Base-by-base conservation (phyloP, 2,888 invertebrate genomes). In the Onchidella celtica region DNA sequence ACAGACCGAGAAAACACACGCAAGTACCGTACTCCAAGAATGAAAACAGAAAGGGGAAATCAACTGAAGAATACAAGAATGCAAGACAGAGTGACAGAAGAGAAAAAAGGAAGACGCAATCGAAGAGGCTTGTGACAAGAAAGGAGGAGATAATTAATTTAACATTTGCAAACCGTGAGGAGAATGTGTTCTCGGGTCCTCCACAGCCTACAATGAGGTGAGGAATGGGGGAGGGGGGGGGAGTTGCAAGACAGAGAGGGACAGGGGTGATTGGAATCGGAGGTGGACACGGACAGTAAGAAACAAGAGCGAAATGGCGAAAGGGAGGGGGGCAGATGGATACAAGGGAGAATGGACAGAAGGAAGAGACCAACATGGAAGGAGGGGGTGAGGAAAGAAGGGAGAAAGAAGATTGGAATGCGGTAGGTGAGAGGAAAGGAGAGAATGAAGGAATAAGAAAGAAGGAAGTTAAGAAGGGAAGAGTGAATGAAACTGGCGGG, bases 231-330 rank as follows among this genome's bases (percentile, higher is more conserved):
- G 70, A 40, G 14, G 38, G 6, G 38, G 57, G 72, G 34, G 27
- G n/a, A n/a, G n/a, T n/a, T n/a, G n/a, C n/a, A n/a, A 72, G 57
- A 55, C 1, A 72, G 72, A 55, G 72, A 72, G 55, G 47, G 55
- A 55, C 24, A 14, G 55, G 38, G 55, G 47, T 29, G 40, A 38
- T 29, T 9, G 27, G 24, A 24, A 24, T 9, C 6, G 14, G 24
- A 24, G 24, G 63, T 9, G 27, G 24, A 24, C 9, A 63, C 9
- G 63, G 63, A 24, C 27, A 55, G 55, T 24, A 55, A 32, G 55
- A 34, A 55, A 55, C 17, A 34, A 55, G 72, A 55, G 29, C 27
- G 57, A 27, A 24, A 27, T 21, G 29, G 24, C n/a, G 57, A 55
- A 11, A 55, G 72, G 55, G 72, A 55, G 55, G 55, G 57, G n/a